Conservation (phyloP, 1,140 invertebrate genomes). For the Drosophila mayri region DNA sequence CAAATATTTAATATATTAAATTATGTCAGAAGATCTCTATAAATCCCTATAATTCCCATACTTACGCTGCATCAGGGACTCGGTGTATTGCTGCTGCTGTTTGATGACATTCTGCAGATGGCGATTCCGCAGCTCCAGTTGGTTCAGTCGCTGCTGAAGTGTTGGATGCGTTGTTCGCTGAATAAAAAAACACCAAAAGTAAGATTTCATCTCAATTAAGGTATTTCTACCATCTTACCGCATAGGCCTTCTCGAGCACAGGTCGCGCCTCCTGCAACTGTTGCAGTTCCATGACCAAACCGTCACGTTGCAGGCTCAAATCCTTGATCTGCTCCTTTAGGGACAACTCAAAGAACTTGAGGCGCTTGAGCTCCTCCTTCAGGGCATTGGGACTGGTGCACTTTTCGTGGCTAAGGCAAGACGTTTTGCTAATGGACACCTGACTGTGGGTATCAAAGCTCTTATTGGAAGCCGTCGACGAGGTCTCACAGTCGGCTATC, state of each 20-base stretch:
- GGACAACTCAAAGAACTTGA: slow-evolving; percentile 85
- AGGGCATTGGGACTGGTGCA: slow-evolving; percentile 70
- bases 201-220: not conserved
- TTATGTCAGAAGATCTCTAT: too few relatives aligned
- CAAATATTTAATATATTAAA: not conserved
- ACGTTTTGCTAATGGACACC: slow-evolving; percentile 72
- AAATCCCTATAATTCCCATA: slow-evolving; percentile 17
- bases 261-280: slow-evolving; percentile 85
- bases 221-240: slow-evolving; percentile 49
- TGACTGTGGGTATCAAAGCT: slow-evolving; percentile 77
- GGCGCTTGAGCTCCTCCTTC: slow-evolving; percentile 84
- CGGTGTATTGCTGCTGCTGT: slow-evolving; percentile 88
- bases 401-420: slow-evolving; percentile 66
- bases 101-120: slow-evolving; percentile 87
- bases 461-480: slow-evolving; percentile 79
- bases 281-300: slow-evolving; percentile 85
- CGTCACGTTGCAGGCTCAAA: slow-evolving; percentile 85
- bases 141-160: slow-evolving; percentile 80
- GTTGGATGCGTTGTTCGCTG: slow-evolving; percentile 83
- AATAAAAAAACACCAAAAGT: not conserved
- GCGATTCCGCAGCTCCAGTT: slow-evolving; percentile 87
- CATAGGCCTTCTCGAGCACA: slow-evolving; percentile 83
- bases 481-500: slow-evolving; percentile 77
- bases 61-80: slow-evolving; percentile 89
- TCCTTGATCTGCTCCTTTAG: slow-evolving; percentile 85